Evolutionary conservation across 2,113 vertebrate genomes (phyloP).

Genomic region (Ceuthmochares aereus): DNA sequence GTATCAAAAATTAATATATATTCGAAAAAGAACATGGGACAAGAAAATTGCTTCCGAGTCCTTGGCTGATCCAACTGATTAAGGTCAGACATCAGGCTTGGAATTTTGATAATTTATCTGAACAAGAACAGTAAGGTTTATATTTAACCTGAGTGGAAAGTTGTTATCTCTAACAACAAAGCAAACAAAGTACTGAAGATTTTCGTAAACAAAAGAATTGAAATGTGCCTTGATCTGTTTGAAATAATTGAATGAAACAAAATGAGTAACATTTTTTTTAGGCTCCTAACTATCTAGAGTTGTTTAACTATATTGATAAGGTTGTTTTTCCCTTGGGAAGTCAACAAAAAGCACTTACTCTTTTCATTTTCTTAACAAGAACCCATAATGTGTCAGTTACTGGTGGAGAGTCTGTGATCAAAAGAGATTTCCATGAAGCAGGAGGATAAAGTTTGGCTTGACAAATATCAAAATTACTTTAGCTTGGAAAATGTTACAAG

Average conservation of each 20-base stretch:
- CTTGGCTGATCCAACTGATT: neutral
- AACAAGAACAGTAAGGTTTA: conserved; percentile 5
- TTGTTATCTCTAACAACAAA: conserved; percentile 21
- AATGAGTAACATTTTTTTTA: neutral
- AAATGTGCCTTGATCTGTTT: neutral
- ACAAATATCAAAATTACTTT: neutral
- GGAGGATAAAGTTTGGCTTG: neutral
- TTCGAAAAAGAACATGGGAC: neutral
- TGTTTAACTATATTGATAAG: neutral
- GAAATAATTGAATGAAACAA: neutral
- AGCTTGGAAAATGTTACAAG: neutral
- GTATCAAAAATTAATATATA: neutral
- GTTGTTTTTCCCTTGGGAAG: neutral
- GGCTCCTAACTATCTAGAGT: neutral
- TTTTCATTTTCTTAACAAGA: neutral
- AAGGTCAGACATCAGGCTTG: neutral
- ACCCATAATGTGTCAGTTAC: neutral
- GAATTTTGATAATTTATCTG: conserved; percentile 11
- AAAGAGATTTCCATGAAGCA: neutral
- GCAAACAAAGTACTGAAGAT: neutral
- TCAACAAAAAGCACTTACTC: neutral
- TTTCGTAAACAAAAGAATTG: neutral
- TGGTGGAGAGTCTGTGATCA: neutral
- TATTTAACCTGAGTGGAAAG: conserved; percentile 17
- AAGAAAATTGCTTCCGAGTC: neutral